Evolutionary conservation across 2,797 vertebrate species (phyloP), one percentile per base, ranked within the genome.

Genomic region (Epinephelus awoara): DNA sequence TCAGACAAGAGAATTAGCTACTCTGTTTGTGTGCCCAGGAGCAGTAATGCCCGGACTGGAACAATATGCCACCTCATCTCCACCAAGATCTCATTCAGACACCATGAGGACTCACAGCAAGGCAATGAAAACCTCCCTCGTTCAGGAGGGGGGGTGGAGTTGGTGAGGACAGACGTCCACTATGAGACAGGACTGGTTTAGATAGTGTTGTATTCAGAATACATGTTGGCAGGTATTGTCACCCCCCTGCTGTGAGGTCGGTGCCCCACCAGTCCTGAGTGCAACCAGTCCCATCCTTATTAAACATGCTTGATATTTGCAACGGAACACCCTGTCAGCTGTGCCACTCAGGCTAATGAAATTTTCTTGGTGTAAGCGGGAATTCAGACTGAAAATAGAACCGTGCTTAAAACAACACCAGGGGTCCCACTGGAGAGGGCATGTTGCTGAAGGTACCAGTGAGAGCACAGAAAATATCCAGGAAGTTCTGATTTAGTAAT

Each of bases 1-100:
- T 69, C 82, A 89, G 85, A 89, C 87, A 87, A 83, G 71, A 90
- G 90, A 91, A 92, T 90, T 88, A 88, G 89, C 89, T 85, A 84
- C 80, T 89, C 81, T 77, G 74, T 85, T 89, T 90, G 77, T 89
- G 85, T 67, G 79, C 76, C 80, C 62, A 29, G 77, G 79, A 80
- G 84, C 77, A 77, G 66, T n/a, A 76, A 75, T 46, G 54, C 56
- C 58, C 38, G 0, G 27, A 62, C 75, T 81, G 79, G 71, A 86
- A 89, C 82, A 85, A 84, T 82, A 79, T 52, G 74, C 52, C 49
- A 14, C 76, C 75, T 85, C 84, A 68, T 83, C 78, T 73, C 55
- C 74, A 67, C 52, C 61, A 70, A 78, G 51, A 85, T 74, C 84
- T 77, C 54, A 67, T 83, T 88, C 63, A 85, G 63, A 67, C 47